Conservation (phyloP, 2,113 vertebrate genomes). For the Forbesichthys papilliferus region DNA sequence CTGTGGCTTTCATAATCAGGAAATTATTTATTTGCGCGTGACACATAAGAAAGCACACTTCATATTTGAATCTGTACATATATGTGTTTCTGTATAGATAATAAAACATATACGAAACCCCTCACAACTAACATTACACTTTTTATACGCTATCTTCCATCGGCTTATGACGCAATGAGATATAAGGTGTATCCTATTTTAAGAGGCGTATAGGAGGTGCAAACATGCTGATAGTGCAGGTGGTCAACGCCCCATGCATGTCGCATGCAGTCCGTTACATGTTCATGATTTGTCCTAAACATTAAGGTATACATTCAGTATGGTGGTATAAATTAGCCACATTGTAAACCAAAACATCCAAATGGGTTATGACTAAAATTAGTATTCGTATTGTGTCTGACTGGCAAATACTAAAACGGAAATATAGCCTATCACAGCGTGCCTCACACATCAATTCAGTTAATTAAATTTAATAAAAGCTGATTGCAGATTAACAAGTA, state of each 20-base stretch:
- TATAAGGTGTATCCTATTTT: neutral
- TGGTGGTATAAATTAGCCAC: no score
- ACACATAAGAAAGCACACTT: constrained; percentile 1
- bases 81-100: neutral
- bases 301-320: no score
- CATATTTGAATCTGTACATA: neutral
- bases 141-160: constrained; percentile 23
- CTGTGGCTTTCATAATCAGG: constrained; percentile 54
- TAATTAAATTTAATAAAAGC: constrained; percentile 9
- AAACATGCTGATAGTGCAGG: constrained; percentile 36
- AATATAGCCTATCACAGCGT: neutral
- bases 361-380: no score
- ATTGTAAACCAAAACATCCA: no score
- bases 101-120: neutral
- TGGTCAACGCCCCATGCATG: no score
- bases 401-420: neutral
- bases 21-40: constrained; percentile 41
- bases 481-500: neutral
- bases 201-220: constrained; percentile 16
- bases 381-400: no score
- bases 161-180: constrained; percentile 22
- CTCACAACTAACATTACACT: neutral
- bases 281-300: no score
- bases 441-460: neutral
- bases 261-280: no score